Conservation (phyloP, 2,888 invertebrate species). For the Ectemnius lituratus region DNA sequence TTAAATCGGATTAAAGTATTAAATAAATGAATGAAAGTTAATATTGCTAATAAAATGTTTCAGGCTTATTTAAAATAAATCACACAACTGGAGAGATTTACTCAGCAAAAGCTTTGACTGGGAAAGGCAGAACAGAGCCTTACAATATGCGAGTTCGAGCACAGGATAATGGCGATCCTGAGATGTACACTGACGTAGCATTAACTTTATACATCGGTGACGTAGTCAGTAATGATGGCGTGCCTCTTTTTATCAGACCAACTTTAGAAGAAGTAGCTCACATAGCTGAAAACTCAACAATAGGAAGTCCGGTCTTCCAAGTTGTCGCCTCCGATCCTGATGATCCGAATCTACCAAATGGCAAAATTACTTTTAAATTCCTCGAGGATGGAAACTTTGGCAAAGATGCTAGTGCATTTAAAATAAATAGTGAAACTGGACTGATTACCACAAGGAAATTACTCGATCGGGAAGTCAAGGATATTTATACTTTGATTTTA, state of each 20-base stretch:
- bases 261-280: slow-evolving; percentile 84
- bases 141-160: slow-evolving; percentile 85
- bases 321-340: slow-evolving; percentile 89
- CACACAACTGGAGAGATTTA: slow-evolving; percentile 83
- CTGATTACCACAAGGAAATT: slow-evolving; percentile 84
- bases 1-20: too few relatives aligned
- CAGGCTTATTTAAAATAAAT: slow-evolving; percentile 85
- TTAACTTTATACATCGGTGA: slow-evolving; percentile 87
- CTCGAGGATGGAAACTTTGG: slow-evolving; percentile 82
- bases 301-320: slow-evolving; percentile 87
- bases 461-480: slow-evolving; percentile 87
- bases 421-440: slow-evolving; percentile 81
- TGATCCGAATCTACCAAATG: slow-evolving; percentile 87
- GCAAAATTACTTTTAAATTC: slow-evolving; percentile 85
- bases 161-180: slow-evolving; percentile 83
- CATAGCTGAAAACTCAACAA: slow-evolving; percentile 86
- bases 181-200: slow-evolving; percentile 82
- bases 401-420: slow-evolving; percentile 72
- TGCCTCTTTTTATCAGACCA: slow-evolving; percentile 86
- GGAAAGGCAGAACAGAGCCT: slow-evolving; percentile 87
- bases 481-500: slow-evolving; percentile 87
- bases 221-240: slow-evolving; percentile 89
- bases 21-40: too few relatives aligned
- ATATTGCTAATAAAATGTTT: neutral
- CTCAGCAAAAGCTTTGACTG: slow-evolving; percentile 84